Conservation (phyloP, 2,113 vertebrate genomes). For the Thinocorus orbignyianus region DNA sequence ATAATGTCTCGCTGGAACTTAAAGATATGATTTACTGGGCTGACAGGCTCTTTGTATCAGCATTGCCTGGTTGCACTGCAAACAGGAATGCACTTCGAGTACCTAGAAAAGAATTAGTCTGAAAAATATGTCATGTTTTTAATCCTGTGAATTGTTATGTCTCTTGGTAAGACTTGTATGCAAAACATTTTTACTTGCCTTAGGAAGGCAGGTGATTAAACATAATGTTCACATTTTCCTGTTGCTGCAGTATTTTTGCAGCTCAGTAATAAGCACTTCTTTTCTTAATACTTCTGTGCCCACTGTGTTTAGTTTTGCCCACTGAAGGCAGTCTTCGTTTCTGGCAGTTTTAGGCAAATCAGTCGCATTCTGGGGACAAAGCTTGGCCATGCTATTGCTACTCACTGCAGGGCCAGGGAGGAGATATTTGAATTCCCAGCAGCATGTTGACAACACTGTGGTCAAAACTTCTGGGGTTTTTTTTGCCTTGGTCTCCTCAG, state of each 20-base stretch:
- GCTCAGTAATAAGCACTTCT: background rate
- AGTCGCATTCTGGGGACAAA: background rate
- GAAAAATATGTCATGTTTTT: background rate
- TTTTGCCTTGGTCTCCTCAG: background rate
- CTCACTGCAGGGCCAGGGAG: background rate
- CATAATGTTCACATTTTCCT: background rate
- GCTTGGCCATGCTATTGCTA: fast-evolving
- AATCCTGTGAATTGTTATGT: slow-evolving; percentile 12
- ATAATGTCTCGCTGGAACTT: background rate
- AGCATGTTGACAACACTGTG: background rate
- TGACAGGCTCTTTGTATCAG: background rate
- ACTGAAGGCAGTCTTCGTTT: background rate
- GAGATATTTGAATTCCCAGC: background rate
- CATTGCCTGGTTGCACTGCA: background rate
- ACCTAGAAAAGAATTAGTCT: background rate
- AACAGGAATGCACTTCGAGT: background rate
- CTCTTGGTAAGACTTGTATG: background rate
- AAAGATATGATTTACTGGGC: background rate
- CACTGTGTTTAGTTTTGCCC: background rate
- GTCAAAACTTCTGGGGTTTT: background rate
- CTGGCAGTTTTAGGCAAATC: background rate
- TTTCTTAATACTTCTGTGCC: background rate
- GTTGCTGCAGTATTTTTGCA: background rate
- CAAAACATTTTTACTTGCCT: slow-evolving; percentile 12
- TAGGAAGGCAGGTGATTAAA: background rate